Conservation (phyloP, 37 sponge, comb jelly and placozoan genomes). For the Sycon ciliatum region DNA sequence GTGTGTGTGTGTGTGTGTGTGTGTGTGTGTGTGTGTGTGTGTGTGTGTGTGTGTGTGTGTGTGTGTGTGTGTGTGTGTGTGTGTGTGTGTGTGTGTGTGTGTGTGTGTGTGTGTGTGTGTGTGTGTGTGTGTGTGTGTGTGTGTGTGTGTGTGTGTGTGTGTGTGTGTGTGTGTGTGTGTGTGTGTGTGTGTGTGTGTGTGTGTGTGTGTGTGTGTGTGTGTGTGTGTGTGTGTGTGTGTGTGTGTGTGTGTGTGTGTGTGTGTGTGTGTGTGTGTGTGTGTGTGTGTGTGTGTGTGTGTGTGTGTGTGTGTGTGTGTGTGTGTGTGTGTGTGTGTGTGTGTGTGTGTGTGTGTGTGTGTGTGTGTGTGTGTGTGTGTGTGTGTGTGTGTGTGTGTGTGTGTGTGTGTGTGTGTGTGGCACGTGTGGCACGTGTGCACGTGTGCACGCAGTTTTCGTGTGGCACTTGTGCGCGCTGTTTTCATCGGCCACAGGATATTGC, state of each 20-base stretch:
- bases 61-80: conserved; percentile 39
- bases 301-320: neutral
- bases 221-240: neutral
- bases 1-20: too few species aligned
- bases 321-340: too few species aligned
- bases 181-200: conserved; percentile 32
- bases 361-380: too few species aligned
- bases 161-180: conserved; percentile 27
- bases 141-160: conserved; percentile 28
- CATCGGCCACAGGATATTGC: too few species aligned
- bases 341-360: too few species aligned
- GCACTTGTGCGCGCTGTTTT: too few species aligned
- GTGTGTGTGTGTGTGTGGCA: too few species aligned
- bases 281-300: neutral
- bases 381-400: too few species aligned
- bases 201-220: neutral
- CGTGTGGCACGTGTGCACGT: too few species aligned
- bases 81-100: conserved; percentile 23
- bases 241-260: neutral
- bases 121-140: conserved; percentile 37
- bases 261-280: neutral
- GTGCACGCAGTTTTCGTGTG: too few species aligned
- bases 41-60: too few species aligned
- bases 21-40: too few species aligned
- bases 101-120: conserved; percentile 31